phyloP scores from a whole-genome alignment of 2,797 vertebrate genomes.

The Xerus rutilus region DNA sequence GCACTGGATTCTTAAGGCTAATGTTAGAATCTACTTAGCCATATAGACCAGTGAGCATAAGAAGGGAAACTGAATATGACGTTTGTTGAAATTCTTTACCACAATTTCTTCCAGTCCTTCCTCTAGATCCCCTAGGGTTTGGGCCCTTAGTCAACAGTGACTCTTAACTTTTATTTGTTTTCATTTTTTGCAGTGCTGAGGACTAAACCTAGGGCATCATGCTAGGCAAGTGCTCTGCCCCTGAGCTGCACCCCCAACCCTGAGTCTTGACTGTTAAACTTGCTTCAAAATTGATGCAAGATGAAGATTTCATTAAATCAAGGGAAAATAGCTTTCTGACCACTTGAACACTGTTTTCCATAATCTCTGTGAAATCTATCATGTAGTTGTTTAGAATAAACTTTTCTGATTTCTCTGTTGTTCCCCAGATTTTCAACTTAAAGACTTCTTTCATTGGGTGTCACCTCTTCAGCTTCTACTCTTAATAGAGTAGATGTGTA shows the following conservation, averaged over 20 bases:
- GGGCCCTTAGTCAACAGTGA: background rate
- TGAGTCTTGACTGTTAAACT: background rate
- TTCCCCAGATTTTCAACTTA: background rate
- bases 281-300: slow-evolving; percentile 30
- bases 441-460: background rate
- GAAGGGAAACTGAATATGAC: background rate
- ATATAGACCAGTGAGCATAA: background rate
- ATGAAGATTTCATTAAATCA: slow-evolving; percentile 17
- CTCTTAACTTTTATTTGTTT: background rate
- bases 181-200: background rate
- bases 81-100: background rate
- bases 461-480: background rate
- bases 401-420: background rate
- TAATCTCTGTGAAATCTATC: background rate
- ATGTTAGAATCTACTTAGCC: background rate
- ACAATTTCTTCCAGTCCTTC: background rate
- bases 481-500: background rate
- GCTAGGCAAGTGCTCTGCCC: background rate
- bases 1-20: background rate
- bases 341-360: background rate
- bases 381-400: background rate
- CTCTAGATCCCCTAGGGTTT: background rate
- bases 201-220: background rate
- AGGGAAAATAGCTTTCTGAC: background rate
- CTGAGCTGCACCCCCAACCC: background rate